phyloP scores from a whole-genome alignment of 2,888 invertebrate genomes.

The Acronicta aceris region DNA sequence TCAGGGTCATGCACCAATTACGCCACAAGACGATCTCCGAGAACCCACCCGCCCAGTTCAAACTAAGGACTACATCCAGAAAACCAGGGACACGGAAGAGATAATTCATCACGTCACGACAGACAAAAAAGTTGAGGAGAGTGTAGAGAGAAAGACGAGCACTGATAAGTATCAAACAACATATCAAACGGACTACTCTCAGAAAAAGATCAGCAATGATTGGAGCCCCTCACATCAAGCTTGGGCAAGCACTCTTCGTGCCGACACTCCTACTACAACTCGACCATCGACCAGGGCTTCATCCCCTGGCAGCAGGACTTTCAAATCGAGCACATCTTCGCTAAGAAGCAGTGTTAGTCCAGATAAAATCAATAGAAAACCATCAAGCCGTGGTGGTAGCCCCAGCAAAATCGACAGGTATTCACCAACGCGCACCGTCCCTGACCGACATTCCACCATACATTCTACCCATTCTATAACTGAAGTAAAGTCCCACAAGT shows the following conservation, averaged over 20 bases:
- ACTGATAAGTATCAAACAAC: slow-evolving; percentile 90
- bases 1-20: slow-evolving; percentile 3
- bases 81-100: slow-evolving; percentile 63
- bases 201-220: slow-evolving; percentile 90
- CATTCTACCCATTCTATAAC: slow-evolving; percentile 70
- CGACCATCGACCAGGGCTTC: slow-evolving; percentile 86
- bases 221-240: slow-evolving; percentile 93
- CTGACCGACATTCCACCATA: slow-evolving; percentile 71
- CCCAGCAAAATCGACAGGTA: slow-evolving; percentile 70
- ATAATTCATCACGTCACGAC: slow-evolving; percentile 61
- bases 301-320: slow-evolving; percentile 87
- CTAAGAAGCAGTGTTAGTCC: slow-evolving; percentile 88
- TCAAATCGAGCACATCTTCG: slow-evolving; percentile 87
- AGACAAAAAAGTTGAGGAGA: slow-evolving; percentile 70
- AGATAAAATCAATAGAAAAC: slow-evolving; percentile 76
- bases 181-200: slow-evolving; percentile 89
- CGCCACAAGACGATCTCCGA: slow-evolving; percentile 41
- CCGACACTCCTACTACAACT: slow-evolving; percentile 90
- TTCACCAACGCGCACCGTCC: slow-evolving; percentile 73
- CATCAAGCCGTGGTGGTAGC: slow-evolving; percentile 77
- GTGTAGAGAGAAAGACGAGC: slow-evolving; percentile 70
- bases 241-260: slow-evolving; percentile 92
- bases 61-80: slow-evolving; percentile 51
- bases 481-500: slow-evolving; percentile 69
- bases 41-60: slow-evolving; percentile 53